Conservation (phyloP, 2,888 invertebrate species). For the Fragum fragum region DNA sequence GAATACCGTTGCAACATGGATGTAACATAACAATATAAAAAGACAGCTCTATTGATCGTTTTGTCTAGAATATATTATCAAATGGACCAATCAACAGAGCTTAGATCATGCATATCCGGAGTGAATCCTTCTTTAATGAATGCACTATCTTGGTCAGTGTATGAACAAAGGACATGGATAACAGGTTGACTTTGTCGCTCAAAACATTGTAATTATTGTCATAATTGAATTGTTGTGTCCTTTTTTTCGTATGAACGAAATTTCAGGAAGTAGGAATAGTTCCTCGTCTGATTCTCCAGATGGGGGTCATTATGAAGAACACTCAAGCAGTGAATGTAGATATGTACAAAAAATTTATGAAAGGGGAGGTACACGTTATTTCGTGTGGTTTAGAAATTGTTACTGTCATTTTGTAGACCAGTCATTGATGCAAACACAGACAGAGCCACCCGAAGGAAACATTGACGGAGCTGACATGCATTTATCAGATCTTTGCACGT, state of each 20-base stretch:
- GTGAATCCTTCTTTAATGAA: too few relatives aligned
- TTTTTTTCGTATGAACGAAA: neutral
- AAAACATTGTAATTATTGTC: too few relatives aligned
- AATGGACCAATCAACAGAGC: neutral
- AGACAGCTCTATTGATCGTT: too few relatives aligned
- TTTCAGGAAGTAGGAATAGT: neutral
- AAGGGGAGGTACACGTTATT: neutral
- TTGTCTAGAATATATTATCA: neutral
- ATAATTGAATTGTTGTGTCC: too few relatives aligned
- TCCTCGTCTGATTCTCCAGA: neutral
- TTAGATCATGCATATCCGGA: too few relatives aligned
- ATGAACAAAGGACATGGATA: too few relatives aligned
- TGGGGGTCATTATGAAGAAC: neutral
- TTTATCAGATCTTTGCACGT: neutral
- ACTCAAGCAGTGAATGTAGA: neutral
- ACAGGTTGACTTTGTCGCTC: too few relatives aligned
- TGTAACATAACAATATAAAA: too few relatives aligned
- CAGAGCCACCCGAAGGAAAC: neutral
- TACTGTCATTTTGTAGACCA: neutral
- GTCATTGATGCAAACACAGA: neutral
- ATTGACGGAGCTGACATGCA: slow-evolving; percentile 11
- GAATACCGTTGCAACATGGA: too few relatives aligned
- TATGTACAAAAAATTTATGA: neutral
- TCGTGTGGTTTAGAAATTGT: slow-evolving; percentile 7
- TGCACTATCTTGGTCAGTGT: too few relatives aligned